Evolutionary conservation across 92 coral and sea anemone genomes (phyloP).

Genomic region (Bergia sp.): DNA sequence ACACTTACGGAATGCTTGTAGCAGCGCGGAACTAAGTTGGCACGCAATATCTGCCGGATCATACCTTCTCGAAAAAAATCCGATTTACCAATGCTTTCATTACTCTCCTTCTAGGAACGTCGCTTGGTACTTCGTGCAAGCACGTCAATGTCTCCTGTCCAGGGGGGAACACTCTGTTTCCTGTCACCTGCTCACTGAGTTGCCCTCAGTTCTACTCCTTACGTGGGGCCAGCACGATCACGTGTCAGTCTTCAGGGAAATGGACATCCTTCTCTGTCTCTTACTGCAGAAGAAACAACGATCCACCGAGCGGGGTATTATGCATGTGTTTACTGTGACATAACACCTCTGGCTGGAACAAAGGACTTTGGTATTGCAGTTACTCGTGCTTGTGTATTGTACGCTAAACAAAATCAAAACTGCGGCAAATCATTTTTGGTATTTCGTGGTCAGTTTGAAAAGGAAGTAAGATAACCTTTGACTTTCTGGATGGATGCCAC

Average conservation of each 20-base stretch:
- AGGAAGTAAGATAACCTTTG: too few species aligned
- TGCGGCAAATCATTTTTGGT: background rate
- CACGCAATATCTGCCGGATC: background rate
- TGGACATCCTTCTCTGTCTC: constrained; percentile 84
- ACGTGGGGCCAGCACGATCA: constrained; percentile 77
- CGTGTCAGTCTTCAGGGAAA: constrained; percentile 91
- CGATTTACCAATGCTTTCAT: background rate
- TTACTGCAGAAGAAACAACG: constrained; percentile 92
- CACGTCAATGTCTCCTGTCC: constrained; percentile 86
- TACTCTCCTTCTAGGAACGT: constrained; percentile 69
- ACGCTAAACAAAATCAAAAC: too few species aligned
- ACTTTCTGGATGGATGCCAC: too few species aligned
- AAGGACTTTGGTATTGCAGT: too few species aligned
- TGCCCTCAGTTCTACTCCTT: constrained; percentile 85
- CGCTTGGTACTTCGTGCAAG: constrained; percentile 77
- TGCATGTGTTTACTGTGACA: background rate
- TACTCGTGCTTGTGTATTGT: too few species aligned
- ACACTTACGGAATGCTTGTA: too few species aligned
- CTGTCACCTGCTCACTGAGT: constrained; percentile 82
- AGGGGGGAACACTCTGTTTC: constrained; percentile 75
- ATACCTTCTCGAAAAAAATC: background rate
- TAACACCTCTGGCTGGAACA: too few species aligned
- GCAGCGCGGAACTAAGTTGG: too few species aligned
- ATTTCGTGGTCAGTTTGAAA: background rate
- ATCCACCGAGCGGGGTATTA: constrained; percentile 95